Base-by-base conservation (phyloP, 2,113 vertebrate genomes). In the Danionella cerebrum region DNA sequence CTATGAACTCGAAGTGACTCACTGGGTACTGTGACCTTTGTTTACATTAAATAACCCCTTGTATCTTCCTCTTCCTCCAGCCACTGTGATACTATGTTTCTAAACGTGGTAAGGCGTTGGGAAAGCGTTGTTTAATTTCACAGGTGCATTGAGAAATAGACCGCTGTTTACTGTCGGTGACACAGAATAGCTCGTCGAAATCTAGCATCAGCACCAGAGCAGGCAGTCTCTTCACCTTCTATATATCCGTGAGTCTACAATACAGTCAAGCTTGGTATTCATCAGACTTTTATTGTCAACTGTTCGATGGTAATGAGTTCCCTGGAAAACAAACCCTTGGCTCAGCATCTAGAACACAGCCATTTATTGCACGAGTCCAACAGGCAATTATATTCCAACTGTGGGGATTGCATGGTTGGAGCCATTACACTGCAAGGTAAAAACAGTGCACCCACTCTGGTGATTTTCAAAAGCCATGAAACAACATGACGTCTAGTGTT, bases 231-330 rank as follows among this genome's bases (percentile, higher is more conserved):
- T 19, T 25, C 22, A 44, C n/a, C 6, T 52, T 7, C 11, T 6
- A 55, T 12, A 24, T n/a, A 53, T 16, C 33, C 51, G 5, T 19
- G 29, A 54, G 8, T 14, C 16, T 24, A 36, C 55, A 29, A 13
- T 7, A 39, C 16, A 14, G 12, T n/a, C 22, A 59, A 39, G 39
- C 51, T 39, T 53, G 53, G 65, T 33, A 58, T 74, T 47, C 31
- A 35, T 53, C 52, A 65, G 47, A 11, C 38, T 70, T 57, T 45
- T 53, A 19, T 21, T 51, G 24, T 47, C 29, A 70, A 70, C 63
- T 52, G 50, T 47, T 70, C 63, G 55, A 51, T 36, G 44, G 31
- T 64, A 67, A 70, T 55, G 38, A 64, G 71, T 9, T 41, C 54
- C 48, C 36, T 22, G 67, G 14, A 50, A 67, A 41, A 45, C 44